phyloP scores from a whole-genome alignment of 2,888 invertebrate species.

The Schrankia costaestrigalis region DNA sequence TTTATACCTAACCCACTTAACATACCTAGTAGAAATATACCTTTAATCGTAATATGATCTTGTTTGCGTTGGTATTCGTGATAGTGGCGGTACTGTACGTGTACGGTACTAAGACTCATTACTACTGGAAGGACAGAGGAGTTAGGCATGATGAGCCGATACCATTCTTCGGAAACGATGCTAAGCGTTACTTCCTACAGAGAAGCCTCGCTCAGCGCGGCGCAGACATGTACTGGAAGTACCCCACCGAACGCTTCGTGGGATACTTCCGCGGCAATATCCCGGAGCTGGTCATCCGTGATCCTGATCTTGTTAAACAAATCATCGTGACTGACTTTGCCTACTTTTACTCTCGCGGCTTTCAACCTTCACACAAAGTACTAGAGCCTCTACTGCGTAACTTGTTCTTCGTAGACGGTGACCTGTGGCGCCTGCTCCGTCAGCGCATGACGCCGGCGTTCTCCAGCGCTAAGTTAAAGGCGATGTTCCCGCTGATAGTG shows the following conservation, averaged over 20 bases:
- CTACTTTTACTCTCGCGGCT: conserved; percentile 46
- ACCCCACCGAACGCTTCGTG: conserved; percentile 48
- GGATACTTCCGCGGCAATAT: conserved; percentile 42
- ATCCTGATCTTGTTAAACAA: conserved; percentile 45
- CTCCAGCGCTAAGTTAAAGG: conserved; percentile 53
- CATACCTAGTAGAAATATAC: no score
- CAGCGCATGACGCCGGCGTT: conserved; percentile 61
- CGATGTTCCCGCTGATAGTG: conserved; percentile 59
- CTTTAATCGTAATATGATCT: no score
- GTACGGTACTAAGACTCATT: conserved; percentile 46
- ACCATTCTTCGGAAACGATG: conserved; percentile 42
- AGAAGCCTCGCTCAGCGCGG: conserved; percentile 42
- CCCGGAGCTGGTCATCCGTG: conserved; percentile 46
- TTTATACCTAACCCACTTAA: no score
- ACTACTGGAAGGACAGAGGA: conserved; percentile 46
- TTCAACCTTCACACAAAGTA: no score
- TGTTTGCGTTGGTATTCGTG: conserved; percentile 2
- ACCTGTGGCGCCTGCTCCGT: conserved; percentile 55
- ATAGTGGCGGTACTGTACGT: conserved; percentile 33
- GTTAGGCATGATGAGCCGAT: conserved; percentile 46
- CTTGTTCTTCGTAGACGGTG: conserved; percentile 55
- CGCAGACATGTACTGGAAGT: conserved; percentile 44
- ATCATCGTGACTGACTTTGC: conserved; percentile 45
- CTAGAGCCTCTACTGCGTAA: conserved; percentile 52
- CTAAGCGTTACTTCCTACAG: conserved; percentile 26